Conservation (phyloP, 2,113 vertebrate species). For the Tretioscincus oriximinensis region DNA sequence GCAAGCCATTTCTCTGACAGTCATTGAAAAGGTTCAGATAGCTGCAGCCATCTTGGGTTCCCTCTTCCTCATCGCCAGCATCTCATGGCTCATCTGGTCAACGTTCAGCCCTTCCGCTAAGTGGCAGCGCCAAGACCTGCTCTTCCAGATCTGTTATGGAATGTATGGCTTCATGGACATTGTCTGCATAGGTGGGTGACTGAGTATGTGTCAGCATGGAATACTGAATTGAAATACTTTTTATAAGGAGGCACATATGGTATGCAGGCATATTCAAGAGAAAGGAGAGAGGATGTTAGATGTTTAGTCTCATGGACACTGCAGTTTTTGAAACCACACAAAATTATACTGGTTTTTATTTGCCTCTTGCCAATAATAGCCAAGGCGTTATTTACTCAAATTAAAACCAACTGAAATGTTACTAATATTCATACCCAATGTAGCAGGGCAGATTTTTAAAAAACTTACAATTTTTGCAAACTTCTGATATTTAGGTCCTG, state of each 20-base stretch:
- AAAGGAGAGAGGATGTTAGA: neutral
- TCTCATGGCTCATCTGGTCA: slow-evolving; percentile 99
- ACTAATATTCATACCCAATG: neutral
- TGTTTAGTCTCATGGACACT: neutral
- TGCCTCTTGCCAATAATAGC: neutral
- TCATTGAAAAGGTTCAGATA: slow-evolving; percentile 99
- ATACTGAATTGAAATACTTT: accelerated
- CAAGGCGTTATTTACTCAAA: neutral
- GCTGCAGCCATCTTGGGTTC: slow-evolving; percentile 96
- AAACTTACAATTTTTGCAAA: no score
- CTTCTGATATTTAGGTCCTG: neutral
- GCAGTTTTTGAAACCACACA: neutral
- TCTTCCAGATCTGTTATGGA: slow-evolving; percentile 99
- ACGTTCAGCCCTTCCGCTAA: slow-evolving; percentile 97
- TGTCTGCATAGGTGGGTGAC: slow-evolving; percentile 93
- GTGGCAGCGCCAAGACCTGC: slow-evolving; percentile 98
- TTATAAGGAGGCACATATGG: accelerated
- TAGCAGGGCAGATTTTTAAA: neutral
- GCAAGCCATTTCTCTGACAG: slow-evolving; percentile 98
- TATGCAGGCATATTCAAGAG: accelerated
- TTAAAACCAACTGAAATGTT: no score
- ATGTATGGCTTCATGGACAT: slow-evolving; percentile 99
- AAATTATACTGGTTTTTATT: neutral
- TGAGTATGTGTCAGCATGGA: accelerated
- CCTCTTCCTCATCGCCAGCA: slow-evolving; percentile 97